Percentiles rank a stretch among this genome's conserved stretches.
phyloP scores from a whole-genome alignment of 2,797 vertebrate species.

The Eutrigla gurnardus region DNA sequence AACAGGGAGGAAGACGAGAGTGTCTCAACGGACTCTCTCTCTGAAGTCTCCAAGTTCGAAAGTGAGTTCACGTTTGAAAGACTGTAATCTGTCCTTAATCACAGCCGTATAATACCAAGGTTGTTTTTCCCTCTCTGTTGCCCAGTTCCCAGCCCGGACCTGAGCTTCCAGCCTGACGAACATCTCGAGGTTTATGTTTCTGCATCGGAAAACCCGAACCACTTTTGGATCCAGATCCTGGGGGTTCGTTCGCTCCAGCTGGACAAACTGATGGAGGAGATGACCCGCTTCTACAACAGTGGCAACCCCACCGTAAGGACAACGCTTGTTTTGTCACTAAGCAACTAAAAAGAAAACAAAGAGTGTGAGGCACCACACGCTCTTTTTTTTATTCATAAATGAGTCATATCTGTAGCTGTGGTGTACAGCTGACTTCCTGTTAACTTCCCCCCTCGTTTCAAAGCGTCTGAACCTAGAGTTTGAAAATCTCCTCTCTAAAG shows the following conservation, averaged over 20 bases:
- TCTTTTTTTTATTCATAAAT: too few species aligned
- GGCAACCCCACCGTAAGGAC: slow-evolving; percentile 70
- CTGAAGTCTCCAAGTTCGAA: slow-evolving; percentile 87
- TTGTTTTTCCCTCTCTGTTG: background rate
- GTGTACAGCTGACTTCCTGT: too few species aligned
- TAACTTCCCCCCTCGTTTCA: too few species aligned
- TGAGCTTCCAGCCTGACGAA: slow-evolving; percentile 90
- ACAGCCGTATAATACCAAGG: background rate
- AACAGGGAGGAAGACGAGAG: slow-evolving; percentile 44
- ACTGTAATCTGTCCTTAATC: background rate
- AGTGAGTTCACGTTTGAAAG: slow-evolving; percentile 75
- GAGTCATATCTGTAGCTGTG: too few species aligned
- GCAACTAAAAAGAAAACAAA: too few species aligned
- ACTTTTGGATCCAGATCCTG: slow-evolving; percentile 95
- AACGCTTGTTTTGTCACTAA: background rate
- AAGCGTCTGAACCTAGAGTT: background rate
- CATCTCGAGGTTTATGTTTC: slow-evolving; percentile 93
- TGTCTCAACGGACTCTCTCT: slow-evolving; percentile 61
- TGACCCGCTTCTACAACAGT: slow-evolving; percentile 86
- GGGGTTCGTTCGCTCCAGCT: slow-evolving; percentile 90
- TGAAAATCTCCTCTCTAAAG: background rate
- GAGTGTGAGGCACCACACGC: too few species aligned
- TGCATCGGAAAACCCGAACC: slow-evolving; percentile 88
- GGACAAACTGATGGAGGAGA: slow-evolving; percentile 89
- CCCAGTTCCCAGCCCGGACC: slow-evolving; percentile 91